These are phyloP conservation scores for Oceanodroma tethys DNA, from an alignment of 2,113 vertebrate species.

Conservation along the genomic window DNA sequence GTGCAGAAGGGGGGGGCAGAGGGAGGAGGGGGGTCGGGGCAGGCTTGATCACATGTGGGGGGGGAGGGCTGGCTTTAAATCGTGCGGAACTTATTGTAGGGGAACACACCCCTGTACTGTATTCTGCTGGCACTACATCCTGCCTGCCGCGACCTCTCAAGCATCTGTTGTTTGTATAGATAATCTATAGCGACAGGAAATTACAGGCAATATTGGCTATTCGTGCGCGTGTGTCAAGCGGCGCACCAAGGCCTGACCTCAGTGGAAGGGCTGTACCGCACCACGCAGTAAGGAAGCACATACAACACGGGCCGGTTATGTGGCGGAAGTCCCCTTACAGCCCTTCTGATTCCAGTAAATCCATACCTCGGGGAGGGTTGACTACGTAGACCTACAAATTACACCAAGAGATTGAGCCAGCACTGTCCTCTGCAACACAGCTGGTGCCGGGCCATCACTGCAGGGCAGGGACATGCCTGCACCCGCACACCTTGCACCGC, in stretches of 20 bases:
- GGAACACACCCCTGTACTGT: background rate
- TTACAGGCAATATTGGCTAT: background rate
- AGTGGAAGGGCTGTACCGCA: background rate
- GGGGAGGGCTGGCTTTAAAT: background rate
- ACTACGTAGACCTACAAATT: background rate
- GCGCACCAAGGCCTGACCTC: background rate
- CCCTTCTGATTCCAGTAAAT: background rate
- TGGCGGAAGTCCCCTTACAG: background rate
- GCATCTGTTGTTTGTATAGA: background rate
- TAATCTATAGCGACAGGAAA: background rate
- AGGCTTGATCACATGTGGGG: background rate
- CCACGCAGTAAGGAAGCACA: background rate
- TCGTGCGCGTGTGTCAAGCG: background rate
- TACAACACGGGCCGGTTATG: fast-evolving
- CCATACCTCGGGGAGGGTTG: background rate
- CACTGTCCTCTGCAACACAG: background rate
- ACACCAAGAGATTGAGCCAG: background rate
- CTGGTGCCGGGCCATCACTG: background rate
- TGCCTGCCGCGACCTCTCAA: background rate
- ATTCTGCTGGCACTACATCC: background rate
- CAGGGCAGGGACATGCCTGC: background rate
- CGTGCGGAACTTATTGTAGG: background rate
- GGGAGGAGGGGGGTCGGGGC: background rate
- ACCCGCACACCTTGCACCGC: fast-evolving
- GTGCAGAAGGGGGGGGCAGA: background rate